phyloP scores from a whole-genome alignment of 2,888 invertebrate genomes.

The Incurvaria masculella region DNA sequence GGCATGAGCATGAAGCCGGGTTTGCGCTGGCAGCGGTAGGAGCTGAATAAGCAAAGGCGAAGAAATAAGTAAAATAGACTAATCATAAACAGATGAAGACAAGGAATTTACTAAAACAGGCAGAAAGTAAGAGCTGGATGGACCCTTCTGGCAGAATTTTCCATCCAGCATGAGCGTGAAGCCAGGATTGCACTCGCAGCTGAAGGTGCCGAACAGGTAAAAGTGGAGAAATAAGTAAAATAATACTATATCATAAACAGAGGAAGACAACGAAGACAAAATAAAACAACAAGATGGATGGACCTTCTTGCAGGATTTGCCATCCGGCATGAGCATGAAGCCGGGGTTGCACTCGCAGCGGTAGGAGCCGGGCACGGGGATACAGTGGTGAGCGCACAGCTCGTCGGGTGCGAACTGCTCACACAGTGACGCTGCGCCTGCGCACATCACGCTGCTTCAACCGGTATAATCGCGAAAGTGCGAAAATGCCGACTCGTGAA shows the following conservation, averaged over 20 bases:
- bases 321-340: constrained; percentile 65
- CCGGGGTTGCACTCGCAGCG: constrained; percentile 69
- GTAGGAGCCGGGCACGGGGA: constrained; percentile 69
- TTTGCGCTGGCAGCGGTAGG: constrained; percentile 68
- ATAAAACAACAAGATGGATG: too few relatives aligned
- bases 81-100: too few relatives aligned
- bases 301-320: constrained; percentile 64
- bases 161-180: constrained; percentile 67
- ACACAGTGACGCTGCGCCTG: constrained; percentile 33
- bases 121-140: too few relatives aligned
- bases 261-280: too few relatives aligned
- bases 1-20: constrained; percentile 65
- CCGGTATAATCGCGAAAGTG: too few relatives aligned
- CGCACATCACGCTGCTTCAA: too few relatives aligned
- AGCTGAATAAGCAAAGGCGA: too few relatives aligned
- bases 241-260: too few relatives aligned
- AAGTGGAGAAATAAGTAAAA: too few relatives aligned
- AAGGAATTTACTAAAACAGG: too few relatives aligned
- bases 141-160: constrained; percentile 63
- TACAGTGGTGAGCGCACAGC: constrained; percentile 75
- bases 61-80: too few relatives aligned
- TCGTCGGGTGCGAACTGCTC: constrained; percentile 48
- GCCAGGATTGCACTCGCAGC: constrained; percentile 68
- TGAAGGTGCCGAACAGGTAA: constrained; percentile 65
- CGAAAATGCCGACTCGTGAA: too few relatives aligned